Evolutionary conservation across 2,113 vertebrate genomes (phyloP).

Genomic region (Forbesichthys agassizii): DNA sequence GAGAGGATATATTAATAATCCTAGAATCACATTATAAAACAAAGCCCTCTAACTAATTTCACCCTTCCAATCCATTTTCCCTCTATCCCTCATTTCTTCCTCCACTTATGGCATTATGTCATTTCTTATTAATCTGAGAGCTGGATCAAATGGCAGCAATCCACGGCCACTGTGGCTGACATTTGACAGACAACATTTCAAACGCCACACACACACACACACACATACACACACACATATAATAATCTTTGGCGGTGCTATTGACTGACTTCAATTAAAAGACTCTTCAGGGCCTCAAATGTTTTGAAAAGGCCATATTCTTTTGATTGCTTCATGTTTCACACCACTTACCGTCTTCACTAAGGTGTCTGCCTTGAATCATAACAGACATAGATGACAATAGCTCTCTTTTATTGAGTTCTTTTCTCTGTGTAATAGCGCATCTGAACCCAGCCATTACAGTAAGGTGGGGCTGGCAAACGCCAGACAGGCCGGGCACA

Average conservation of each 20-base stretch:
- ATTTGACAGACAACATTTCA: slow-evolving; percentile 4
- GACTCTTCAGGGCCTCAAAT: slow-evolving; percentile 2
- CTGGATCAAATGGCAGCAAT: slow-evolving; percentile 22
- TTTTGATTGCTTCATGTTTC: slow-evolving; percentile 2
- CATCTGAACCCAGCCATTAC: slow-evolving; percentile 41
- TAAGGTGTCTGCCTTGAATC: slow-evolving; percentile 22
- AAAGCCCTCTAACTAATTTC: slow-evolving; percentile 28
- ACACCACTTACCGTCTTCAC: not conserved
- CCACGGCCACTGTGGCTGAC: slow-evolving; percentile 18
- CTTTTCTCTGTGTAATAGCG: slow-evolving; percentile 4
- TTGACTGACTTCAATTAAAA: not conserved
- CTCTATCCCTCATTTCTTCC: not conserved
- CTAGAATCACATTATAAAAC: slow-evolving; percentile 29
- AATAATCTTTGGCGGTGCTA: slow-evolving; percentile 8
- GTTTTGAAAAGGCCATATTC: slow-evolving; percentile 18
- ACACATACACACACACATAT: not conserved
- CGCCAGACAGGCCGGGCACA: not conserved
- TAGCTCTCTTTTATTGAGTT: slow-evolving; percentile 37
- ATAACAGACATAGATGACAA: slow-evolving; percentile 20
- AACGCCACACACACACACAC: not conserved
- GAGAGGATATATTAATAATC: slow-evolving; percentile 36
- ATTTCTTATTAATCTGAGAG: slow-evolving; percentile 47
- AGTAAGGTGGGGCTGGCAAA: not conserved
- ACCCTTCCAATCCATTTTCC: slow-evolving; percentile 34
- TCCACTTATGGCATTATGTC: slow-evolving; percentile 36